Conservation (phyloP, 1,140 invertebrate species). For the Chymomyza costata region DNA sequence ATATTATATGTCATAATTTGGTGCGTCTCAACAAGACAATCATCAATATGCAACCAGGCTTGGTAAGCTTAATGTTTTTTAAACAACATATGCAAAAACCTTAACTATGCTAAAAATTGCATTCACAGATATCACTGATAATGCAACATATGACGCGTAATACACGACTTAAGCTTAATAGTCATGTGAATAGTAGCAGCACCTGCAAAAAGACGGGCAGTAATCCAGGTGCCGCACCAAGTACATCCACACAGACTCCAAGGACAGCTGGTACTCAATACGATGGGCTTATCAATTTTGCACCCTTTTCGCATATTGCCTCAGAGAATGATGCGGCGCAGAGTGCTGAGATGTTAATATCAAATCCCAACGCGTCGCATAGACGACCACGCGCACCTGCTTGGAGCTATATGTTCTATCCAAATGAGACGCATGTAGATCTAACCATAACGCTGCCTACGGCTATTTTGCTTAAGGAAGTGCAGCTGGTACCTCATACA, state of each 20-base stretch:
- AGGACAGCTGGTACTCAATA: conserved; percentile 65
- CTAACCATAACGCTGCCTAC: conserved; percentile 90
- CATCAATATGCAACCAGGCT: conserved; percentile 76
- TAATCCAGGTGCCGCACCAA: conserved; percentile 17
- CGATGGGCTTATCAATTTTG: conserved; percentile 90
- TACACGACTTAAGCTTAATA: conserved; percentile 57
- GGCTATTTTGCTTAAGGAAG: conserved; percentile 91
- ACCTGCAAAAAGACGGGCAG: conserved; percentile 49
- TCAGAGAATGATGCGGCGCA: conserved; percentile 90
- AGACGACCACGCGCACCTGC: conserved; percentile 88
- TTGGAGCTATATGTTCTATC: conserved; percentile 95
- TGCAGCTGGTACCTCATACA: conserved; percentile 91
- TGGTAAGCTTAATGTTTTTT: conserved; percentile 44
- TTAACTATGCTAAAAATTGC: too few species aligned
- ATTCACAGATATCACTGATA: conserved; percentile 77
- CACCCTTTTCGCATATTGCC: conserved; percentile 87
- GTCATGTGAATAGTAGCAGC: conserved; percentile 31
- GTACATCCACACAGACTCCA: conserved; percentile 36
- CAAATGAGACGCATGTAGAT: conserved; percentile 91
- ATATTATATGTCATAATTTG: conserved; percentile 79
- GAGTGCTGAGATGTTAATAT: conserved; percentile 89
- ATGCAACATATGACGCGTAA: conserved; percentile 81
- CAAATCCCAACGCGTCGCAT: conserved; percentile 84
- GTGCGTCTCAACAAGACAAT: conserved; percentile 77
- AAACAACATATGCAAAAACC: too few species aligned